Base-by-base conservation (phyloP, 2,888 invertebrate genomes). In the Caenorhabditis becei region DNA sequence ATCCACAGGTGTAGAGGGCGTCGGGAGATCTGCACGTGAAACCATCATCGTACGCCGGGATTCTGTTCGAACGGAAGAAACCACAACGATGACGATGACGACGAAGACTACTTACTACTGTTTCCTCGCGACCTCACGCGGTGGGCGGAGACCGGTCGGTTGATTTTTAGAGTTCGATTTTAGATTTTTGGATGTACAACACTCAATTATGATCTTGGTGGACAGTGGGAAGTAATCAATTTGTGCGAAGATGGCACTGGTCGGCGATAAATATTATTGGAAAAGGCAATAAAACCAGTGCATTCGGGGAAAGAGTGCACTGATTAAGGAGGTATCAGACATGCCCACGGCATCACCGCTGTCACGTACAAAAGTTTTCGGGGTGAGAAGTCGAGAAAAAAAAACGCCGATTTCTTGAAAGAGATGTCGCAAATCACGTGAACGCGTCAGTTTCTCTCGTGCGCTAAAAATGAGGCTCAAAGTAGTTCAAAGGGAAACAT, bases 141-240 rank as follows among this genome's bases (percentile, higher is more conserved):
- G 58, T 65, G 65, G 65, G 65, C 58, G 74, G 65, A 59, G 41
- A 66, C 32, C 20, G 59, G 53, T 47, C 62, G 51, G 58, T 66
- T 74, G 74, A 59, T 74, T 74, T 74, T 74, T 74, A 59, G 74
- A 74, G 74, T 74, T 74, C 74, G 74, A 74, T 65, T 72, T 72
- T 65, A 51, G 49, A 47, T 56, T 49, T 74, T 59, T 66, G 58
- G 63, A 65, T 59, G 65, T 72, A 72, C 71, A 72, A 53, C 56
- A 65, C 65, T 74, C 63, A 74, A 47, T 72, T 54, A 32, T 63
- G 58, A 49, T 74, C 65, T 58, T 58, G 44, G 41, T 65, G 65
- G 65, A 65, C 74, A 47, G 28, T n/a, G 59, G 37, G 35, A 58
- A 58, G 56, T 65, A 74, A 51, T 66, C 74, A 74, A 65, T 59